phyloP scores from a whole-genome alignment of 2,888 invertebrate species.

The Acleris sparsana region DNA sequence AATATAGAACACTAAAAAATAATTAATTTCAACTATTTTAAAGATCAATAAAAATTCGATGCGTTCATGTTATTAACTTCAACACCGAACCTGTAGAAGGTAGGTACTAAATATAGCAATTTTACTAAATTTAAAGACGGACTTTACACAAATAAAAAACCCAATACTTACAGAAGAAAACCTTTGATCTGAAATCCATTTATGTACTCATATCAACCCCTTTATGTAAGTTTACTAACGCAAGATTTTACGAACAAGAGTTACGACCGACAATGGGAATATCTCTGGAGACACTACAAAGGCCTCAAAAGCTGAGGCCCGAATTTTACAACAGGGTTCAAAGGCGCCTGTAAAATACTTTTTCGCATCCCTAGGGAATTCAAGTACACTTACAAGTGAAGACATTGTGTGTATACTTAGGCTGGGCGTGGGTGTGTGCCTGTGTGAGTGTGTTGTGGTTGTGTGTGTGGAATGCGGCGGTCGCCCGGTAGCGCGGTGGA shows the following conservation, averaged over 20 bases:
- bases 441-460: slow-evolving; percentile 32
- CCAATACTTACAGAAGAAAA: neutral
- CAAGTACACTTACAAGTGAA: slow-evolving; percentile 55
- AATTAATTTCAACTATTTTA: too few species aligned
- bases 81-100: too few species aligned
- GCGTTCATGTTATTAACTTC: too few species aligned
- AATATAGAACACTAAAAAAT: too few species aligned
- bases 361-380: slow-evolving; percentile 78
- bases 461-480: slow-evolving; percentile 63
- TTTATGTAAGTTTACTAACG: slow-evolving; percentile 2
- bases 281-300: slow-evolving; percentile 31
- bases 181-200: slow-evolving; percentile 16
- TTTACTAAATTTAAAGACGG: too few species aligned
- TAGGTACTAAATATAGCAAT: too few species aligned
- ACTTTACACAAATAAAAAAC: neutral
- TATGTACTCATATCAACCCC: slow-evolving; percentile 14
- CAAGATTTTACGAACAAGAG: slow-evolving; percentile 28
- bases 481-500: slow-evolving; percentile 27
- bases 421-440: slow-evolving; percentile 57
- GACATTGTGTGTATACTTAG: slow-evolving; percentile 2
- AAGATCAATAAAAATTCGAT: too few species aligned
- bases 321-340: slow-evolving; percentile 69
- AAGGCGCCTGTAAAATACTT: slow-evolving; percentile 69
- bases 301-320: slow-evolving; percentile 57
- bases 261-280: slow-evolving; percentile 28